Base-by-base conservation (phyloP, 2,113 vertebrate species). In the Hippocampus guttulatus region DNA sequence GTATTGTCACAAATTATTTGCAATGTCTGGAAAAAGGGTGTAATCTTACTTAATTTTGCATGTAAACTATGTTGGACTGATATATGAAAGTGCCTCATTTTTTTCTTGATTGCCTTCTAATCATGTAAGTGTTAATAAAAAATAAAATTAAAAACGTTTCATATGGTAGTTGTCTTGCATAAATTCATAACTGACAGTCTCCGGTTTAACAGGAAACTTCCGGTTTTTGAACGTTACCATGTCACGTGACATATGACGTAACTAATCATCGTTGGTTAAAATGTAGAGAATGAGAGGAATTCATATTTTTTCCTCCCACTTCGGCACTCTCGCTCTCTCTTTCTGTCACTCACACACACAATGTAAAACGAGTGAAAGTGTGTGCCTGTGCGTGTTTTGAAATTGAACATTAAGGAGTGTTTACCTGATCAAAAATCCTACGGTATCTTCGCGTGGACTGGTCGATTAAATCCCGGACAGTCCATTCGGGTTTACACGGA, bases 391-490 rank as follows among this genome's bases (percentile, higher is more conserved):
- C 5, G 33, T 38, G 33, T 5, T 38, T 7, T n/a, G 15, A 1
- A 64, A 40, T 63, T 63, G 3, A 14, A 47, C n/a, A 18, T 5
- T 47, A 1, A 25, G 9, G 5, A 1, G 15, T 5, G 3, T 57
- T 83, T 91, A 95, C 95, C 95, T 95, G 93, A 67, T 94, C 95
- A 55, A 92, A 63, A 68, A 93, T 87, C 84, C 91, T 91, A 62
- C 89, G 93, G 90, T 95, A 96, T 11, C 95, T 92, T 83, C 95
- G 92, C 8, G 94, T 93, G 33, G 95, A 95, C 86, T 96, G 96
- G 8, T 94, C 93, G n/a, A 91, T 87, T 65, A 98, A 84, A 73
- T 95, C 95, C 76, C 92, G 84, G 7, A 98, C 94, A 6, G 89
- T 93, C 93, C 92, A 95, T 43, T 88, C 93, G 54, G 91, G 85